A percentile compares a stretch with the other conserved stretches of the same genome.
Conservation (phyloP, 2,797 vertebrate species). For the Gambusia yucatana region DNA sequence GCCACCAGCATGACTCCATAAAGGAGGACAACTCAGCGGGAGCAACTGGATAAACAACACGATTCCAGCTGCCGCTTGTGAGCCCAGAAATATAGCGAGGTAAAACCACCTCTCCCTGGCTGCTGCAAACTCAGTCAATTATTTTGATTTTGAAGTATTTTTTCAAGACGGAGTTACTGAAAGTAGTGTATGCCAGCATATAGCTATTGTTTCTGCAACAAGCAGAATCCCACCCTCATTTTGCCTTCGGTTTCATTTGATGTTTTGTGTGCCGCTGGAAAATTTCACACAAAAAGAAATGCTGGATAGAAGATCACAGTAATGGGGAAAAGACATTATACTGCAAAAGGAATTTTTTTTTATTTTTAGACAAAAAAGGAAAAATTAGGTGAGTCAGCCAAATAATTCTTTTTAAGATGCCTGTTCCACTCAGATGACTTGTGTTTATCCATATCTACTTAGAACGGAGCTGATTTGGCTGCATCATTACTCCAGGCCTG, state of each 20-base stretch:
- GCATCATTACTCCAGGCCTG: neutral
- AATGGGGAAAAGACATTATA: neutral
- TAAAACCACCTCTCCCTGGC: neutral
- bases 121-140: conserved; percentile 3
- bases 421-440: neutral
- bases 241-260: neutral
- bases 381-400: neutral
- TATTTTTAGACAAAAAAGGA: neutral
- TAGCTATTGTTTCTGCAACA: neutral
- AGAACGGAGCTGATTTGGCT: neutral
- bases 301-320: neutral
- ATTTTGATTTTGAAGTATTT: neutral
- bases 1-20: conserved; percentile 41
- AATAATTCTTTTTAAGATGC: neutral
- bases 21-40: conserved; percentile 42
- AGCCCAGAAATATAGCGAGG: neutral
- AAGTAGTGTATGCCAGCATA: neutral
- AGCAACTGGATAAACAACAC: conserved; percentile 26
- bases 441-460: neutral
- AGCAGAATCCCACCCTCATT: neutral
- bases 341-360: neutral
- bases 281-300: neutral
- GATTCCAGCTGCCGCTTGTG: conserved; percentile 17
- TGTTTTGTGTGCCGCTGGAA: neutral
- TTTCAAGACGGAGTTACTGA: neutral